Percentiles rank a stretch among this genome's conserved stretches.
phyloP scores from a whole-genome alignment of 2,888 invertebrate species.

The Calliphora vomitoria region DNA sequence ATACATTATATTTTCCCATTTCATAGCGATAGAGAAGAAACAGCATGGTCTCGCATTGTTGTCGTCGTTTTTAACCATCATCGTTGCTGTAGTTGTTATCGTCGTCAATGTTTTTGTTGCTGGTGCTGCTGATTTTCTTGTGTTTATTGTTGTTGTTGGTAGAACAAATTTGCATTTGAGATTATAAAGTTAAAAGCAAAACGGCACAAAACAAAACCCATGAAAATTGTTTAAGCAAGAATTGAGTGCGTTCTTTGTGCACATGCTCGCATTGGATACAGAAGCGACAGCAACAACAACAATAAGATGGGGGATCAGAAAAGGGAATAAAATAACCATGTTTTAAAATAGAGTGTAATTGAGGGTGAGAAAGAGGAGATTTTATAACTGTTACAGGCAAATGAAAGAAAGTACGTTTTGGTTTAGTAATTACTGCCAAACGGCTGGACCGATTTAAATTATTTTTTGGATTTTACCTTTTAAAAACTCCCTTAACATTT shows the following conservation, averaged over 20 bases:
- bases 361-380: too few relatives aligned
- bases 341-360: too few relatives aligned
- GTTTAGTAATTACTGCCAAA: too few relatives aligned
- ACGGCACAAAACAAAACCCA: slow-evolving; percentile 4
- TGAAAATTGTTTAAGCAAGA: slow-evolving; percentile 22
- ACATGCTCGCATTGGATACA: slow-evolving; percentile 59
- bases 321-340: background rate
- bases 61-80: slow-evolving; percentile 46
- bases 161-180: slow-evolving; percentile 71
- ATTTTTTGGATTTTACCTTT: too few relatives aligned
- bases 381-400: too few relatives aligned
- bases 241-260: slow-evolving; percentile 59
- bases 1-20: background rate
- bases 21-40: slow-evolving; percentile 39
- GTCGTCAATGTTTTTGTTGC: slow-evolving; percentile 4
- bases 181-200: slow-evolving; percentile 57
- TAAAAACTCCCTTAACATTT: too few relatives aligned
- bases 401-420: too few relatives aligned
- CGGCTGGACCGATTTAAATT: too few relatives aligned
- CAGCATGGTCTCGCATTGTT: slow-evolving; percentile 47
- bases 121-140: background rate
- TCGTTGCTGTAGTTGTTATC: slow-evolving; percentile 17
- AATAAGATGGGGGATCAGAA: background rate
- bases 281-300: background rate
- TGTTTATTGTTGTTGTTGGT: slow-evolving; percentile 47